Evolutionary conservation across 2,113 vertebrate genomes (phyloP), one percentile per base, ranked within the genome.

Genomic region (Narcine bancroftii): DNA sequence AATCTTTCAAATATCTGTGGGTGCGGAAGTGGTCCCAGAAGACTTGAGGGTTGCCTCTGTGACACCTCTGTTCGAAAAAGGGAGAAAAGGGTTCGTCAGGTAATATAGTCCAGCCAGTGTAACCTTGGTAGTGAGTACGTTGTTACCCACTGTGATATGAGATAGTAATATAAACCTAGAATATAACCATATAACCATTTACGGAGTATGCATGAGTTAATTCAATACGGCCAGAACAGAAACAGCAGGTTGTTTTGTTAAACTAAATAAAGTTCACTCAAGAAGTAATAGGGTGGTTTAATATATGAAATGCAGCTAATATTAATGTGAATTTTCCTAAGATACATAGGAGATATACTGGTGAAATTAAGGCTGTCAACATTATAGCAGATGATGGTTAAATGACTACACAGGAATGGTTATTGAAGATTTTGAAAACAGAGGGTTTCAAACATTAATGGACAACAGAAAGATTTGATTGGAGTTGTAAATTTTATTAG

Each of bases 31-130:
- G 50, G 81, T 85, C 6, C 81, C 81, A 85, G 81, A 56, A 85
- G 81, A 56, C 50, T 56, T 7, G 50, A 56, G 81, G 79, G 26
- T 85, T 85, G 81, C 29, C 33, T n/a, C 15, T 56, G 29, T 56
- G 39, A 79, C 42, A 47, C 76, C 33, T 47, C 76, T 47, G 81
- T 85, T 85, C 50, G 45, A 85, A 85, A 85, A 85, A 85, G 50
- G 75, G 75, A n/a, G 75, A 77, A 56, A 85, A 56, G 45, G 50
- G 10, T 53, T 17, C 50, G 56, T n/a, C 81, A 53, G 81, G 47
- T 85, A 85, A 85, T 85, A 53, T n/a, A n/a, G 81, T n/a, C 47
- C 26, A 53, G 81, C 33, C 50, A 56, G 81, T 53, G 47, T 85
- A 56, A 33, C 3, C n/a, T 56, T 56, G 17, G 50, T n/a, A 85